Evolutionary conservation across 2,888 invertebrate genomes (phyloP).

Genomic region (Matsumyia berberina): DNA sequence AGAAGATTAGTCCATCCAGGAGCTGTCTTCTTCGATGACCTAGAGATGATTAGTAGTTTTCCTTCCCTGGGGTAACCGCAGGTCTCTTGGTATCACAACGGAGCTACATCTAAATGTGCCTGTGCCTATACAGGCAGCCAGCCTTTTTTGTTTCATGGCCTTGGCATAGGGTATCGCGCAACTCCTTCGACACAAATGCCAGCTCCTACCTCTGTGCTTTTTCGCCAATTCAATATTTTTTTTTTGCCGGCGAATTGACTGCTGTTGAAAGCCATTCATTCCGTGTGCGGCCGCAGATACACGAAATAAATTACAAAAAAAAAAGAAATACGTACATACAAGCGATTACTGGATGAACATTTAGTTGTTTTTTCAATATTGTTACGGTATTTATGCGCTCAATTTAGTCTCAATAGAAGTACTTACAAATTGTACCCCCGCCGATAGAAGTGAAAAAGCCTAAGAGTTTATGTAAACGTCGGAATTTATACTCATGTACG

Average conservation of each 20-base stretch:
- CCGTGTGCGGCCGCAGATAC: conserved; percentile 2
- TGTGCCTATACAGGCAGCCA: too few species aligned
- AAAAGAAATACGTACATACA: not conserved
- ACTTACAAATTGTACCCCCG: not conserved
- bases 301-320: conserved; percentile 4
- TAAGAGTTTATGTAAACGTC: too few species aligned
- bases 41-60: too few species aligned
- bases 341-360: conserved; percentile 2
- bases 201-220: not conserved
- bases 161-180: not conserved
- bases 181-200: not conserved
- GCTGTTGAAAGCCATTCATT: conserved; percentile 19
- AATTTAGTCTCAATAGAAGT: conserved; percentile 17
- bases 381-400: conserved; percentile 23
- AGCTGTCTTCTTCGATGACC: too few species aligned
- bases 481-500: too few species aligned
- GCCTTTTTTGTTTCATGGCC: too few species aligned
- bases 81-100: too few species aligned
- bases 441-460: too few species aligned
- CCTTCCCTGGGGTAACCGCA: too few species aligned
- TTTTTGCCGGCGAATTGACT: conserved; percentile 8
- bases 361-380: not conserved
- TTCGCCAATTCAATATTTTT: not conserved
- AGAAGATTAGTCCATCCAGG: too few species aligned
- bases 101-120: too few species aligned